Conservation (phyloP, 1,140 invertebrate genomes). For the Drosophila bifasciata region DNA sequence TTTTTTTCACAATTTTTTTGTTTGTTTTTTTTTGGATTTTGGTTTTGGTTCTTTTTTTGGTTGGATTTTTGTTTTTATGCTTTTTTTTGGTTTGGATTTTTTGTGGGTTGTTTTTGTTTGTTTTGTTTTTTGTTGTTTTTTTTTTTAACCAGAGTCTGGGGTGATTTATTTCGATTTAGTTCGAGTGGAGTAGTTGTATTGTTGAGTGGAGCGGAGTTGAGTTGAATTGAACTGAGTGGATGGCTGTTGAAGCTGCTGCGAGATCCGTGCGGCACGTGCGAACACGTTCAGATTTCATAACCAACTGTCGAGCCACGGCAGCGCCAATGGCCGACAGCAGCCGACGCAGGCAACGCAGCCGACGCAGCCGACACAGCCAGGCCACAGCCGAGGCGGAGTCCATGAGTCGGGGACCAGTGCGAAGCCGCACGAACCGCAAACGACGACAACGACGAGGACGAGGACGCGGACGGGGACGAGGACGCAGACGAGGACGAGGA, state of each 20-base stretch:
- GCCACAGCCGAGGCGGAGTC: conserved; percentile 1
- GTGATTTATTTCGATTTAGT: conserved; percentile 50
- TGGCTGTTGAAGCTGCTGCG: conserved; percentile 67
- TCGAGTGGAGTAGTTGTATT: conserved; percentile 42
- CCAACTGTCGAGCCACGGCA: conserved; percentile 71
- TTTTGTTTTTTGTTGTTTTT: conserved; percentile 23
- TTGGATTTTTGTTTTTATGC: conserved; percentile 9
- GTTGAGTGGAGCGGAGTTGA: conserved; percentile 46
- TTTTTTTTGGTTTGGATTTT: conserved; percentile 1
- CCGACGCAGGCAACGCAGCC: no score
- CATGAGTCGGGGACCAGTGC: conserved; percentile 2
- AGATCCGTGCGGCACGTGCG: conserved; percentile 79
- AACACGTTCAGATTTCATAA: conserved; percentile 81
- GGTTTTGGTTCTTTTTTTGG: not conserved
- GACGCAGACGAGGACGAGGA: not conserved
- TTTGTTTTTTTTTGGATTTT: conserved; percentile 10
- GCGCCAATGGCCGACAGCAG: conserved; percentile 13
- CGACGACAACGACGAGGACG: no score
- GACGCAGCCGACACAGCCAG: conserved; percentile 17
- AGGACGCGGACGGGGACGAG: not conserved
- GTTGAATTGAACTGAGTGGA: conserved; percentile 46
- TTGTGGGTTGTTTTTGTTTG: not conserved
- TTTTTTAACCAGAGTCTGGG: conserved; percentile 23
- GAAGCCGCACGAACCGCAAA: conserved; percentile 1
- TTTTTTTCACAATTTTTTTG: conserved; percentile 7